phyloP scores from a whole-genome alignment of 2,113 vertebrate species.

The Nyctibius bracteatus region DNA sequence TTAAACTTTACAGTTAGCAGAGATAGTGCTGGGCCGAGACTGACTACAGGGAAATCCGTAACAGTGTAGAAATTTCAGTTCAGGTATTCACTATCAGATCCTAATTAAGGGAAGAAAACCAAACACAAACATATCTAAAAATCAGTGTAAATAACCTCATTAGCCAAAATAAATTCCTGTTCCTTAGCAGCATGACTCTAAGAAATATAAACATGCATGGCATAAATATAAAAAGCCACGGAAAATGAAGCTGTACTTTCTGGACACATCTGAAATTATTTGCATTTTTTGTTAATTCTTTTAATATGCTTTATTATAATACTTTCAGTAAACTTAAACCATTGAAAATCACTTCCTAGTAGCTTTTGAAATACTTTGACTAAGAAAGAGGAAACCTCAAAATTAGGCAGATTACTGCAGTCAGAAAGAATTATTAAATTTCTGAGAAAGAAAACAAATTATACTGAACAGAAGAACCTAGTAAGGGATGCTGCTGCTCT shows the following conservation, averaged over 20 bases:
- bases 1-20: background rate
- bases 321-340: background rate
- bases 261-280: background rate
- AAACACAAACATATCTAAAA: background rate
- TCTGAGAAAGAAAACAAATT: background rate
- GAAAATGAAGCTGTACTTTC: background rate
- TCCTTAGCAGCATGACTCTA: background rate
- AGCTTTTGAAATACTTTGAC: background rate
- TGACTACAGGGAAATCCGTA: background rate
- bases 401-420: background rate
- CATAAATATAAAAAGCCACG: background rate
- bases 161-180: background rate
- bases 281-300: background rate
- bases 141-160: background rate
- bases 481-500: background rate
- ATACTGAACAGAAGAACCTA: background rate
- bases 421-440: background rate
- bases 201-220: background rate
- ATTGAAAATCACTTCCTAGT: background rate
- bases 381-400: background rate
- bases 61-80: background rate
- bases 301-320: background rate
- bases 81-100: background rate
- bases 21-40: background rate
- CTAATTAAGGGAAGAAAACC: background rate